These are phyloP conservation scores for Tragelaphus scriptus DNA, from an alignment of 2,113 vertebrate genomes.

Conservation along the genomic window DNA sequence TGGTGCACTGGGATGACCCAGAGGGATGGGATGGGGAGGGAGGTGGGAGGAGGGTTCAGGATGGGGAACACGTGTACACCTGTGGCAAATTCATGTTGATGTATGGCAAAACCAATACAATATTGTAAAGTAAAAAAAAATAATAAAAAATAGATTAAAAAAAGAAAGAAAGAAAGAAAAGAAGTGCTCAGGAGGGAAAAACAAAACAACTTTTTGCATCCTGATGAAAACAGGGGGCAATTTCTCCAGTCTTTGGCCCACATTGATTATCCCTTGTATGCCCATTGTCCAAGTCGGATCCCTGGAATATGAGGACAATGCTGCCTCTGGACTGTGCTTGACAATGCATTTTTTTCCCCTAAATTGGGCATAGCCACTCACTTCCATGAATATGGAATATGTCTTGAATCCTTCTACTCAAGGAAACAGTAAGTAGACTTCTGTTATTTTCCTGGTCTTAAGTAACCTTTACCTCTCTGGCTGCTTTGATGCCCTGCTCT, in stretches of 20 bases:
- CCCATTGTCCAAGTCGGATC: background rate
- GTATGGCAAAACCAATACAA: too few species aligned
- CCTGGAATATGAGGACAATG: background rate
- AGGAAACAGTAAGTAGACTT: background rate
- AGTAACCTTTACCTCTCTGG: background rate
- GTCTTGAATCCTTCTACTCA: background rate
- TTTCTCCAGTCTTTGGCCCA: background rate
- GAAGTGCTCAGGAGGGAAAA: background rate
- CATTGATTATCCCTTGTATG: background rate
- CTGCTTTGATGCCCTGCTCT: background rate
- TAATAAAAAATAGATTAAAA: background rate
- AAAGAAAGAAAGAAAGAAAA: background rate
- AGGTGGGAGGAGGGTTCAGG: too few species aligned
- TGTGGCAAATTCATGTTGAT: too few species aligned
- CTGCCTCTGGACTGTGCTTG: background rate
- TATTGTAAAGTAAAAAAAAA: too few species aligned
- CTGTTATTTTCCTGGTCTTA: slow-evolving; percentile 5
- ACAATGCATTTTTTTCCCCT: background rate
- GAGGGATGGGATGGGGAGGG: too few species aligned
- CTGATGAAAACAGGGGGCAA: background rate
- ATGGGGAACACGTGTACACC: too few species aligned
- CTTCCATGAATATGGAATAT: background rate
- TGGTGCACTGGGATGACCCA: too few species aligned
- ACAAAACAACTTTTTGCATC: background rate
- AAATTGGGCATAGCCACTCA: background rate